These are phyloP conservation scores for Smithornis capensis DNA, from an alignment of 2,113 vertebrate species.

Conservation along the genomic window DNA sequence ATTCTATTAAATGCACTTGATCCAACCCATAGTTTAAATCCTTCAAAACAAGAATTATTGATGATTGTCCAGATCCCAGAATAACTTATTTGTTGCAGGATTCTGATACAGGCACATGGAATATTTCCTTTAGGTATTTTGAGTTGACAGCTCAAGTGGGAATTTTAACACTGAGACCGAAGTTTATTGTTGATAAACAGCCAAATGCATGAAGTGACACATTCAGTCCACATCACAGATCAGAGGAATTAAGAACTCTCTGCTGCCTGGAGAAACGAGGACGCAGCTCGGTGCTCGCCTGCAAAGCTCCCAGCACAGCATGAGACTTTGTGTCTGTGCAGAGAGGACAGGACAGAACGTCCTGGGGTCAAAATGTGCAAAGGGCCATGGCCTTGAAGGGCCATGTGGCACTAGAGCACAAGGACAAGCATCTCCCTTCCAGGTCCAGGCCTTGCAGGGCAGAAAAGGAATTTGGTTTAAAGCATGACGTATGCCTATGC, in stretches of 20 bases:
- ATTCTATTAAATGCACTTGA: not conserved
- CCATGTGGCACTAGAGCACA: not conserved
- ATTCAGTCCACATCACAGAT: slow-evolving; percentile 57
- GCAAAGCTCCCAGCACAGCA: not conserved
- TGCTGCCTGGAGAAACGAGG: not conserved
- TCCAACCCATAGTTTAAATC: not conserved
- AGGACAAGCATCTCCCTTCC: accelerated
- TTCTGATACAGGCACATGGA: not conserved
- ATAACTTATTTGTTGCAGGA: not conserved
- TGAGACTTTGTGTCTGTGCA: not conserved
- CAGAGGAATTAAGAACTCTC: slow-evolving; percentile 13
- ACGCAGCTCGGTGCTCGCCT: not conserved
- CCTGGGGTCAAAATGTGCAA: not conserved
- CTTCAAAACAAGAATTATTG: not conserved
- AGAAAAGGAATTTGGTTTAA: not conserved
- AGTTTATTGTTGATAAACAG: slow-evolving; percentile 31
- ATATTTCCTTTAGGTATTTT: not conserved
- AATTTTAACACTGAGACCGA: not conserved
- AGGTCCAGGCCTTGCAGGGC: not conserved
- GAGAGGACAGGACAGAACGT: not conserved
- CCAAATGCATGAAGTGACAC: slow-evolving; percentile 19
- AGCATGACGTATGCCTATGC: accelerated
- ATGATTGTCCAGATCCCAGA: not conserved
- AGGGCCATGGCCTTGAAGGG: accelerated
- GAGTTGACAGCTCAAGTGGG: slow-evolving; percentile 2